Percentiles rank a stretch among this genome's conserved stretches.
phyloP scores from a whole-genome alignment of 2,113 vertebrate species.

The Dipodomys merriami region DNA sequence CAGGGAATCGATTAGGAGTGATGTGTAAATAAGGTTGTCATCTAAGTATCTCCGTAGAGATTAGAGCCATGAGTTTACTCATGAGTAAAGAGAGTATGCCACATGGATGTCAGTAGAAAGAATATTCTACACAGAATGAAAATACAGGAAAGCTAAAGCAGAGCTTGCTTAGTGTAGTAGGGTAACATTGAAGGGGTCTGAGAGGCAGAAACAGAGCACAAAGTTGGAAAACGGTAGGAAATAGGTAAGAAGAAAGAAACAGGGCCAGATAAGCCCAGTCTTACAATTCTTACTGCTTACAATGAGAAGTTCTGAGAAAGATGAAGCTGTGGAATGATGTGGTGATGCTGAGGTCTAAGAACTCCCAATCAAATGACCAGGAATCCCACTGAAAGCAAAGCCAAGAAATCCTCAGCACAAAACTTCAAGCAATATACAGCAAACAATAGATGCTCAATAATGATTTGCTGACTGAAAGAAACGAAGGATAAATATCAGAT shows the following conservation, averaged over 20 bases:
- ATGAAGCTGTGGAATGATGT: background rate
- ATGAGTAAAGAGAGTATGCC: background rate
- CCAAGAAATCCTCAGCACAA: background rate
- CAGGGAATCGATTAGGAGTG: background rate
- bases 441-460: background rate
- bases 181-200: background rate
- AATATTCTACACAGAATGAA: background rate
- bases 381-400: background rate
- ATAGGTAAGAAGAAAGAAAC: background rate
- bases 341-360: background rate
- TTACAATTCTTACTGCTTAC: background rate
- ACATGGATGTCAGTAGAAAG: background rate
- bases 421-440: background rate
- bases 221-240: background rate
- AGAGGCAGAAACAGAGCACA: background rate
- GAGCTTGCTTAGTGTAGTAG: background rate
- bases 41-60: background rate
- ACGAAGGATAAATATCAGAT: background rate
- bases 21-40: background rate
- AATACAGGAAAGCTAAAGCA: constrained; percentile 1
- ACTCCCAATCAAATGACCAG: background rate
- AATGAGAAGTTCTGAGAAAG: background rate
- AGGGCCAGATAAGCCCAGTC: background rate
- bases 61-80: background rate
- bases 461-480: background rate